These are phyloP conservation scores for Ametastegia equiseti DNA, from an alignment of 2,888 invertebrate species.

Conservation along the genomic window DNA sequence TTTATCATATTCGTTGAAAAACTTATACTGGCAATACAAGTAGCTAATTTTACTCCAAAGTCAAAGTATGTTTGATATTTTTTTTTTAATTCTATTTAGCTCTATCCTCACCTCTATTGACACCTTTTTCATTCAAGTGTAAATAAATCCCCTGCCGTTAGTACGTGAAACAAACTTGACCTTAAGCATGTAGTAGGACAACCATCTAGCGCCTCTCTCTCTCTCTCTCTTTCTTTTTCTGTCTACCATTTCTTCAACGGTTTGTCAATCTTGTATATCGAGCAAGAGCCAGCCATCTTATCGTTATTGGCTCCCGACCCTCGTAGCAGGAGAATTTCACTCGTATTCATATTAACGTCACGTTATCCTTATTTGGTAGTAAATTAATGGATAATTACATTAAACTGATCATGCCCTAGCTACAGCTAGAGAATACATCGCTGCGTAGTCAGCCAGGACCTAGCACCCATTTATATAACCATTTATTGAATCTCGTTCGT, in stretches of 20 bases:
- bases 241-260: neutral
- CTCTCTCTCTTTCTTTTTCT: neutral
- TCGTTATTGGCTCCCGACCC: neutral
- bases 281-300: neutral
- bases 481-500: slow-evolving; percentile 11
- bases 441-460: slow-evolving; percentile 33
- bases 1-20: slow-evolving; percentile 29
- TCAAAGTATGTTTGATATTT: slow-evolving; percentile 32
- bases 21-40: neutral
- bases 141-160: slow-evolving; percentile 23
- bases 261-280: neutral
- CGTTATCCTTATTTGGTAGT: slow-evolving; percentile 36
- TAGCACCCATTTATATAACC: slow-evolving; percentile 42
- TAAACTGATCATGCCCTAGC: slow-evolving; percentile 27
- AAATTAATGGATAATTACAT: slow-evolving; percentile 33
- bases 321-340: neutral
- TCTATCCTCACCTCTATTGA: slow-evolving; percentile 7
- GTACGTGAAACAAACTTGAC: slow-evolving; percentile 1
- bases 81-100: neutral
- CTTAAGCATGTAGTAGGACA: slow-evolving; percentile 24
- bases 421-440: slow-evolving; percentile 33
- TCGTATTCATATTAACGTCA: slow-evolving; percentile 23
- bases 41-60: neutral
- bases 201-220: neutral
- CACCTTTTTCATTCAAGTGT: neutral